Evolutionary conservation across 2,888 invertebrate genomes (phyloP).

Genomic region (Machimus rusticus): DNA sequence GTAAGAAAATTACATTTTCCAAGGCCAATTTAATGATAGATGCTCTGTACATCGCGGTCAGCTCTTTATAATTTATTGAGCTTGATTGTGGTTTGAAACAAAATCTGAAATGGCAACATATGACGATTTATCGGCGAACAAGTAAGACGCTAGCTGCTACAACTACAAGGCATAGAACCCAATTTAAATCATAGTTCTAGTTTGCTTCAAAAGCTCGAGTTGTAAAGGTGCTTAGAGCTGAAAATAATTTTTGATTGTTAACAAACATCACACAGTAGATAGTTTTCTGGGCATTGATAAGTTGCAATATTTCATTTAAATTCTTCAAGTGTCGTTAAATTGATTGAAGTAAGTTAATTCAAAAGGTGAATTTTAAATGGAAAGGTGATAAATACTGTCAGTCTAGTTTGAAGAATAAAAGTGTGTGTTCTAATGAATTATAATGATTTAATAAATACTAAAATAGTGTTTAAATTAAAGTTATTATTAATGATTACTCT

Average conservation of each 20-base stretch:
- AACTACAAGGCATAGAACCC: not conserved
- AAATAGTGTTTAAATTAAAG: not conserved
- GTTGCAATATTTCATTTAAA: not conserved
- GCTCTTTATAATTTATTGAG: slow-evolving; percentile 29
- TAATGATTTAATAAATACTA: not conserved
- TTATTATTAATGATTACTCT: not conserved
- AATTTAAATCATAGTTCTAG: not conserved
- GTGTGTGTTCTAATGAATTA: not conserved
- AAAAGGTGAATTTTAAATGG: not conserved
- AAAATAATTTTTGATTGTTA: not conserved
- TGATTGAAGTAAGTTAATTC: not conserved
- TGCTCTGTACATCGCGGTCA: not conserved
- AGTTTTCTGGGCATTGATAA: not conserved
- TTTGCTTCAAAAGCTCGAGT: not conserved
- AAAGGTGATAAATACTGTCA: not conserved
- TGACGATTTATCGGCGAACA: not conserved
- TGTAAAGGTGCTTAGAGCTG: not conserved
- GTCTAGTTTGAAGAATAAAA: not conserved
- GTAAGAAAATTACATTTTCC: not conserved
- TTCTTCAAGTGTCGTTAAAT: not conserved
- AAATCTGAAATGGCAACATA: slow-evolving; percentile 2
- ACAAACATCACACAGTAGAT: not conserved
- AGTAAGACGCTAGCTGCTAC: not conserved
- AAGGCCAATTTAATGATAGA: slow-evolving; percentile 4
- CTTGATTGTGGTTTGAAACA: slow-evolving; percentile 45